Conservation (phyloP, 2,797 vertebrate genomes). For the Erethizon dorsatum region DNA sequence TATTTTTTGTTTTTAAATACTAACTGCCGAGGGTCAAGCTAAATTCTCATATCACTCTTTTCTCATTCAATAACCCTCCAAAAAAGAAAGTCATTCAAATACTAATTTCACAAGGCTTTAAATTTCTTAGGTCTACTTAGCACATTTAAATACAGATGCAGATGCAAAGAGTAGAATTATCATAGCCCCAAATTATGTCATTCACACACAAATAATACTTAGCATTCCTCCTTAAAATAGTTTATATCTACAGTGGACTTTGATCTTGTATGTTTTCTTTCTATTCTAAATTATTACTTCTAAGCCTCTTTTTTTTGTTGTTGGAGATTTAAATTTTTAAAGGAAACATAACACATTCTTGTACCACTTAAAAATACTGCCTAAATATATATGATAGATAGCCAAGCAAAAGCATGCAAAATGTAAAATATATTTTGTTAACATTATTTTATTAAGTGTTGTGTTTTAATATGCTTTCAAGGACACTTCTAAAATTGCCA, state of each 20-base stretch:
- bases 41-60: background rate
- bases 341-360: background rate
- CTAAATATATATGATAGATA: constrained; percentile 52
- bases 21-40: background rate
- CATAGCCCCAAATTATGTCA: background rate
- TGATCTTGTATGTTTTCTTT: constrained; percentile 47
- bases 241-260: background rate
- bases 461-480: constrained; percentile 69
- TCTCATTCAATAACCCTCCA: background rate
- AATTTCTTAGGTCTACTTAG: constrained; percentile 43
- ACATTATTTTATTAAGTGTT: constrained; percentile 10
- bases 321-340: constrained; percentile 25
- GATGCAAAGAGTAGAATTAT: constrained; percentile 44
- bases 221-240: constrained; percentile 33
- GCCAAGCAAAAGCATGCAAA: constrained; percentile 27
- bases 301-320: constrained; percentile 42
- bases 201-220: constrained; percentile 61
- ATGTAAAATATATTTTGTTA: constrained; percentile 72
- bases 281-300: constrained; percentile 65
- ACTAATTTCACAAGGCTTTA: constrained; percentile 30
- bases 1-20: background rate
- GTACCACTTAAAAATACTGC: constrained; percentile 55
- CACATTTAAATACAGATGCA: constrained; percentile 50
- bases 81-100: constrained; percentile 14
- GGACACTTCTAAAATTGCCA: constrained; percentile 56